Base-by-base conservation (phyloP, 2,888 invertebrate species). In the Argyresthia goedartella region DNA sequence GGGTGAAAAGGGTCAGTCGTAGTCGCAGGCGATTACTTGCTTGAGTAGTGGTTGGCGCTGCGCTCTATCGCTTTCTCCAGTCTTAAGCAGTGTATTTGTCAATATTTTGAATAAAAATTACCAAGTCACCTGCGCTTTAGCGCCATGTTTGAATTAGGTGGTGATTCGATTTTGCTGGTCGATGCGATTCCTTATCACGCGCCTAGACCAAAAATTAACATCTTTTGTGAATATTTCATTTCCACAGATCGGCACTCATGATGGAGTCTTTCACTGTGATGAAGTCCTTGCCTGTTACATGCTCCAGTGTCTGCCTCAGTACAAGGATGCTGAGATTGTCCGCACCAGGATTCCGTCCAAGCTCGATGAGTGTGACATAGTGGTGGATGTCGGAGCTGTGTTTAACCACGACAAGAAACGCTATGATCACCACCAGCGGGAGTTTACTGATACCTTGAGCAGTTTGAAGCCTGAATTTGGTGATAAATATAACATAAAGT, bases 341-440 rank as follows among this genome's bases (percentile, higher is more conserved):
- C 88, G 95, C 60, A 89, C 90, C 0, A 85, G 93, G 47, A 88
- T 92, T 59, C 57, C 61, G 15, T 65, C 85, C 61, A 88, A 89
- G 59, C 85, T 99, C 52, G 89, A 91, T 0, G 88, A 89, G 1
- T 98, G 98, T 79, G 96, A 98, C 68, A 91, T 99, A 59, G 96
- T 99, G 0, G 93, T 99, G 0, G 99, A 99, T 82, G 98, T 99
- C 4, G 99, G 99, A 3, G 93, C 91, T 0, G 89, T 89, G 13
- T 99, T 94, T 74, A 91, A 98, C 74, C 93, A 93, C 52, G 80
- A 82, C 0, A 91, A 73, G 54, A 89, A 92, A 56, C 88, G 93
- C 56, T 99, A 94, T 76, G 99, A 99, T 73, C 99, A 99, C 75
- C 99, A 99, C 73, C 99, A 99, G 80, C 89, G 91, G 53, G 88